These are phyloP conservation scores for Halocynthia roretzi DNA, from an alignment of 23 tunicate genomes.

Conservation along the genomic window DNA sequence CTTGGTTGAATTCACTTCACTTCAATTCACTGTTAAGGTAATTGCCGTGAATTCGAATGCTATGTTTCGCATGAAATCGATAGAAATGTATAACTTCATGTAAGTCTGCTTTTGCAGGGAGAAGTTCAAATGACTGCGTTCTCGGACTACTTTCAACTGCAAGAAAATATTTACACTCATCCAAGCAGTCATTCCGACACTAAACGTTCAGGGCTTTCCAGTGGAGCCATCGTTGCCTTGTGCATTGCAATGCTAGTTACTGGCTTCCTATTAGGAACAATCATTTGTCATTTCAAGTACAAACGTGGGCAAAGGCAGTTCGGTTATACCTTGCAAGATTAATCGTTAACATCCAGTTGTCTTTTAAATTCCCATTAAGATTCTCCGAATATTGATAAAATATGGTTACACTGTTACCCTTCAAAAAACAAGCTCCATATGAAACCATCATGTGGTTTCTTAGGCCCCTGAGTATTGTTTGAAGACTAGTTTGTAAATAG, in stretches of 20 bases:
- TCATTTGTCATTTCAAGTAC: background rate
- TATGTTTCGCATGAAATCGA: background rate
- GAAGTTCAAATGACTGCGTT: constrained; percentile 18
- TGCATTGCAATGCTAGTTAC: constrained; percentile 8
- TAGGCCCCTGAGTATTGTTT: too few species aligned
- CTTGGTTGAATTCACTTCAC: background rate
- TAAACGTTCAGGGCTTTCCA: background rate
- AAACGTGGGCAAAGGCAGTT: constrained; percentile 25
- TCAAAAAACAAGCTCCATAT: too few species aligned
- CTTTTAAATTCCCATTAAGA: too few species aligned
- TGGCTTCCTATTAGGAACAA: constrained; percentile 17
- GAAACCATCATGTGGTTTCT: too few species aligned
- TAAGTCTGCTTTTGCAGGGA: constrained; percentile 10
- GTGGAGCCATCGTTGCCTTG: constrained; percentile 17
- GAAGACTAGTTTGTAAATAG: too few species aligned
- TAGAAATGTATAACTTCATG: background rate
- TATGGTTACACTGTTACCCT: too few species aligned
- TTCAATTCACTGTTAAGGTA: too few species aligned
- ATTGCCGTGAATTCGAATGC: background rate
- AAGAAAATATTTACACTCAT: background rate
- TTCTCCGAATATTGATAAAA: too few species aligned
- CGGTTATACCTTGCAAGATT: constrained; percentile 21
- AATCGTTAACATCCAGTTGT: background rate
- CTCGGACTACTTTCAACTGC: constrained; percentile 10
- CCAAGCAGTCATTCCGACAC: background rate